phyloP scores from a whole-genome alignment of 2,113 vertebrate genomes.

The Salvelinus sp. region DNA sequence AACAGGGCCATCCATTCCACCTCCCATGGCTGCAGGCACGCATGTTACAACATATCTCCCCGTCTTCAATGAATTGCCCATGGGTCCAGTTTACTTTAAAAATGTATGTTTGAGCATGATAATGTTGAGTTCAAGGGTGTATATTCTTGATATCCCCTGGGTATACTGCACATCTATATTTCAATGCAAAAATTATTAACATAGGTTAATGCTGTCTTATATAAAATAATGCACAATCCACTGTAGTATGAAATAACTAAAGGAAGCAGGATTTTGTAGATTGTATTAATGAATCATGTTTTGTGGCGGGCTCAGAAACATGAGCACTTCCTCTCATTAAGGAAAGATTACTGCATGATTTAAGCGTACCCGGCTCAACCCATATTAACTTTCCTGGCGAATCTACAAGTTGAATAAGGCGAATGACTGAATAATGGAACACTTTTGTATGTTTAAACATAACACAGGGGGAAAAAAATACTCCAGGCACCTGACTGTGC shows the following conservation, averaged over 20 bases:
- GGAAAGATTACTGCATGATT: constrained; percentile 42
- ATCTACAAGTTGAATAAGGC: constrained; percentile 14
- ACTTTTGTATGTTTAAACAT: constrained; percentile 37
- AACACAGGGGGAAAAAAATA: constrained; percentile 13
- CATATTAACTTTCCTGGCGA: constrained; percentile 47
- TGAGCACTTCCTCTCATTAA: constrained; percentile 52
- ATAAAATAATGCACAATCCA: not conserved
- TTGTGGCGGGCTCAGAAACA: constrained; percentile 19
- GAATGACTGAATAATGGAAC: constrained; percentile 47
- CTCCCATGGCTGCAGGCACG: constrained; percentile 41
- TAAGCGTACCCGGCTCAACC: constrained; percentile 22
- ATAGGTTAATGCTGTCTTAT: constrained; percentile 5
- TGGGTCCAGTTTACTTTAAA: constrained; percentile 52
- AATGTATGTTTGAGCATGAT: constrained; percentile 56
- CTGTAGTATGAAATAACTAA: not conserved
- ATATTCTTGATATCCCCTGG: constrained; percentile 1
- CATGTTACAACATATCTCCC: constrained; percentile 61
- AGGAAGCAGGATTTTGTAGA: constrained; percentile 31
- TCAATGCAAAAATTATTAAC: constrained; percentile 28
- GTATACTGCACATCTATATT: constrained; percentile 34
- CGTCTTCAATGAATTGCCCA: constrained; percentile 59
- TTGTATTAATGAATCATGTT: constrained; percentile 43
- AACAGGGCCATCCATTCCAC: constrained; percentile 27
- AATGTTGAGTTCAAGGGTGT: constrained; percentile 29
- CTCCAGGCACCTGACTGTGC: constrained; percentile 19